These are phyloP conservation scores for Melanotaenia boesemani DNA, from an alignment of 2,797 vertebrate species.

Conservation along the genomic window DNA sequence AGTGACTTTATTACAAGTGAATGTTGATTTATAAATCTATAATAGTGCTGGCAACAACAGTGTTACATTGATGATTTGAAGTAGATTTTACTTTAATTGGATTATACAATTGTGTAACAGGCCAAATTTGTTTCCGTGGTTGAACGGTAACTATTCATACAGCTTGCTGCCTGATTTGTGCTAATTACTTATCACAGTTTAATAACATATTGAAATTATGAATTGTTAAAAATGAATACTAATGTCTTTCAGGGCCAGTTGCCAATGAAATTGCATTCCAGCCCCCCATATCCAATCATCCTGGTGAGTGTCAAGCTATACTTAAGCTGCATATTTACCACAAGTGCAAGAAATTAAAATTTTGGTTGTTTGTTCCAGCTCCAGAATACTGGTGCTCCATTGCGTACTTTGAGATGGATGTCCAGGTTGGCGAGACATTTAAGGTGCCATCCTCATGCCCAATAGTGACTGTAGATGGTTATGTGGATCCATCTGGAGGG, in stretches of 20 bases:
- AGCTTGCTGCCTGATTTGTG: neutral
- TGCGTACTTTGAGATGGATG: conserved; percentile 99
- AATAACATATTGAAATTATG: neutral
- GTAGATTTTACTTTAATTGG: neutral
- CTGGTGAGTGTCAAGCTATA: conserved; percentile 83
- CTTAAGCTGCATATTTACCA: neutral
- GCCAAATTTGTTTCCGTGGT: neutral
- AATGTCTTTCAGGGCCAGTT: conserved; percentile 88
- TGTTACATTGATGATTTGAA: neutral
- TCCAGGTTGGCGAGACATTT: conserved; percentile 97
- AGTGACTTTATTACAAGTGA: neutral
- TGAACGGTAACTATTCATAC: neutral
- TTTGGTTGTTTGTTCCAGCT: conserved; percentile 75
- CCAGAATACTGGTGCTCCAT: conserved; percentile 99
- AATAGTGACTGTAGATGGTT: conserved; percentile 95
- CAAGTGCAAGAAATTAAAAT: neutral
- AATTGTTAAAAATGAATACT: neutral
- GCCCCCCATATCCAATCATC: conserved; percentile 96
- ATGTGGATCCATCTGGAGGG: conserved; percentile 97
- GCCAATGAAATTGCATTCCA: conserved; percentile 97
- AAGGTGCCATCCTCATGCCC: conserved; percentile 97
- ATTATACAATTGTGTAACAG: neutral
- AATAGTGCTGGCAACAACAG: neutral
- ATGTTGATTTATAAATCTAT: conserved; percentile 15
- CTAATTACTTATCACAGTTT: neutral